Base-by-base conservation (phyloP, 1,140 invertebrate species). In the Anastrepha ludens region DNA sequence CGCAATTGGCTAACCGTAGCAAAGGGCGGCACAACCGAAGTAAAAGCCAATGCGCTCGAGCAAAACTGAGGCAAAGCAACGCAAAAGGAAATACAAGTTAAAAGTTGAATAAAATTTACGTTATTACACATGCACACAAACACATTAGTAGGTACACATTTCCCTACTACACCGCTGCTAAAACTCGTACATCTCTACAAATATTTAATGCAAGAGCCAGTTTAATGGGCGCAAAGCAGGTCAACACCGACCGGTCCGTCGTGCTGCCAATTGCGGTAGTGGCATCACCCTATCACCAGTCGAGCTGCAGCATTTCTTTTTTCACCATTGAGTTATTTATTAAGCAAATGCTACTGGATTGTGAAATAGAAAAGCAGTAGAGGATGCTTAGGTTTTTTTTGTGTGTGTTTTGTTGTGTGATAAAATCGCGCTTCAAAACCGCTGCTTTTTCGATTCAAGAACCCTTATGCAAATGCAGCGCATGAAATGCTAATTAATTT, bases 401-500 rank as follows among this genome's bases (percentile, higher is more conserved):
- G 74, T 47, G 55, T 81, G 74, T 29, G 29, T 29, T 29, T 81
- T 58, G 44, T 20, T 55, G 74, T 47, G 55, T 81, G 74, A 81
- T 81, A 81, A 81, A 81, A 55, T 81, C 41, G 74, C n/a, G 74
- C 74, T 55, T 81, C 47, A 20, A 55, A 81, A 15, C 47, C 20
- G 6, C 8, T 41, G 50, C 47, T 81, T n/a, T 41, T 81, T 81
- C 47, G 47, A 17, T 81, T 81, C 74, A 81, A 81, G 74, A 8
- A 81, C 74, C 50, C 74, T 81, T 81, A 20, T 55, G 74, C 47
- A 6, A 41, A 5, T 55, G 74, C 44, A 81, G 20, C 74, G 74
- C 3, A 81, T 55, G 74, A 41, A 29, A 81, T 81, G 74, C 74
- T 81, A 81, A 81, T 81, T 81, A 81, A 81, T 81, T 81, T 81